These are phyloP conservation scores for Eucidaris tribuloides DNA, from an alignment of 35 echinoderm and acorn worm genomes.

Conservation along the genomic window DNA sequence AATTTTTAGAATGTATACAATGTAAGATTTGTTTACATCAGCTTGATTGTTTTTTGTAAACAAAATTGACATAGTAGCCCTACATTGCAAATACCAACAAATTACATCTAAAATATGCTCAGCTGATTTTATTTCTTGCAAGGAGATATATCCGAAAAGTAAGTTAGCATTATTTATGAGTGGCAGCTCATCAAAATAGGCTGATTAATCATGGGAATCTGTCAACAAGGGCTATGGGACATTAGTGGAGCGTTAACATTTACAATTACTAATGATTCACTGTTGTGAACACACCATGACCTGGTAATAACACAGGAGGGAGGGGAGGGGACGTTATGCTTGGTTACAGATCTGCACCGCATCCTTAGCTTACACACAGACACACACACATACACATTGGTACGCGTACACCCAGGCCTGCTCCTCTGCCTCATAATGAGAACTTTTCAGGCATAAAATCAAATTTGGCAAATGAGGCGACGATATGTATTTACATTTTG, in stretches of 20 bases:
- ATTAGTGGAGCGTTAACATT: constrained; percentile 23
- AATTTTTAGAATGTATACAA: background rate
- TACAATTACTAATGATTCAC: constrained; percentile 3
- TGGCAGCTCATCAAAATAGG: background rate
- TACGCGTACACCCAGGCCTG: background rate
- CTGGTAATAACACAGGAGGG: background rate
- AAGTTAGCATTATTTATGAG: constrained; percentile 9
- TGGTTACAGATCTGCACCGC: constrained; percentile 15
- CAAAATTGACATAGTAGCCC: background rate
- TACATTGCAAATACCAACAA: background rate
- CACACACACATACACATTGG: background rate
- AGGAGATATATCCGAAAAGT: background rate
- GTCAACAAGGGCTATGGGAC: background rate
- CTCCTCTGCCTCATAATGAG: constrained; percentile 21
- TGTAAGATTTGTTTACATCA: background rate
- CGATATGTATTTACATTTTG: constrained; percentile 25
- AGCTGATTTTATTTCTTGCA: background rate
- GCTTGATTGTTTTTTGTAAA: background rate
- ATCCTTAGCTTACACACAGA: background rate
- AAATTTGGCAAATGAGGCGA: constrained; percentile 30
- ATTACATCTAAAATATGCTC: too few species aligned
- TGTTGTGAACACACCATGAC: background rate
- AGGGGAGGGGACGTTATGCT: constrained; percentile 6
- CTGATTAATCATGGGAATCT: constrained; percentile 5
- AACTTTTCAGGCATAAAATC: constrained; percentile 24